phyloP scores from a whole-genome alignment of 2,888 invertebrate genomes.

The Isoperla grammatica region DNA sequence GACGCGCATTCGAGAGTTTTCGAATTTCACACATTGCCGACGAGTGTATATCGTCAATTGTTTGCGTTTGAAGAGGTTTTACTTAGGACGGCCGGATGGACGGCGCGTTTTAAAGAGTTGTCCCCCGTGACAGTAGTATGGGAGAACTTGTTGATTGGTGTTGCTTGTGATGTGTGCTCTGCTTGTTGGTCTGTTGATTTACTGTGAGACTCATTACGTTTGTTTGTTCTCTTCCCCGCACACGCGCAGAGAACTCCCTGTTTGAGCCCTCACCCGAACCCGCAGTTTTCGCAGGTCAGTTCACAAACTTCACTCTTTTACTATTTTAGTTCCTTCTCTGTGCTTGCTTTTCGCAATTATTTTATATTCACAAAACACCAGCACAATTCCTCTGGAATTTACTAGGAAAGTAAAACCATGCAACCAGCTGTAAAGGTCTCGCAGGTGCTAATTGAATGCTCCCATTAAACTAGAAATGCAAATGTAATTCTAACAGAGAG shows the following conservation, averaged over 20 bases:
- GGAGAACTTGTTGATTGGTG: not conserved
- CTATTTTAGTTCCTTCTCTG: not conserved
- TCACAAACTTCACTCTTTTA: slow-evolving; percentile 18
- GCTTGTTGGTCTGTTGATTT: slow-evolving; percentile 20
- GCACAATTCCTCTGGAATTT: too few species aligned
- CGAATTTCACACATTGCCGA: too few species aligned
- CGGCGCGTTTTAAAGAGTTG: too few species aligned
- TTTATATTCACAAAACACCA: not conserved
- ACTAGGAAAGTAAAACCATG: too few species aligned
- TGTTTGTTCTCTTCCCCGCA: slow-evolving; percentile 28
- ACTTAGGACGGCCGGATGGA: too few species aligned
- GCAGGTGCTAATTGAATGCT: too few species aligned
- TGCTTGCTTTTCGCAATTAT: not conserved
- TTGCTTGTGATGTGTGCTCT: slow-evolving; percentile 11
- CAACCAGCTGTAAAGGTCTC: too few species aligned
- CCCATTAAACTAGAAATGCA: too few species aligned
- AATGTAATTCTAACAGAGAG: too few species aligned
- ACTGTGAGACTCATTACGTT: slow-evolving; percentile 20
- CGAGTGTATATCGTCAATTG: not conserved
- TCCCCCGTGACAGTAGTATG: too few species aligned
- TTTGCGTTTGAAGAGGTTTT: not conserved
- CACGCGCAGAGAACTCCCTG: slow-evolving; percentile 33
- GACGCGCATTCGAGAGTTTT: too few species aligned
- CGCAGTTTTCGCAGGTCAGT: slow-evolving; percentile 34
- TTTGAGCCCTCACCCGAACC: slow-evolving; percentile 33